Evolutionary conservation across 2,113 vertebrate species (phyloP), one percentile per base, ranked within the genome.

Genomic region (Prietella phreatophila): DNA sequence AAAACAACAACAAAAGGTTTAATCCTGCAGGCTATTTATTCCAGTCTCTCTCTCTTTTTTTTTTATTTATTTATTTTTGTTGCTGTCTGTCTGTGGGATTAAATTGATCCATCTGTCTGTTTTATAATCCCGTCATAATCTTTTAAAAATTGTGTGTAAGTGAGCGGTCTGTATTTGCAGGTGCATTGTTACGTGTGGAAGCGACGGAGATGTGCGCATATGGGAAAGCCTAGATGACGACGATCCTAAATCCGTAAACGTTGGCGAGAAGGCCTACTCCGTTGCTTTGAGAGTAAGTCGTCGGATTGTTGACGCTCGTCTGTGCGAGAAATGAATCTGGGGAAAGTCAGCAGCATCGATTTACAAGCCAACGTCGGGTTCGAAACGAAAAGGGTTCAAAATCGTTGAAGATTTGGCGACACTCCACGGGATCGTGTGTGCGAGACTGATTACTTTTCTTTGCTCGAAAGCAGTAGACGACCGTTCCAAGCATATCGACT

Each of bases 191-290:
- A 99, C 98, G 5, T 97, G 97, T 89, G 98, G 98, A 82, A 97
- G 96, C 60, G 98, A 99, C 81, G 98, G 98, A 87, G 98, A 99
- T 20, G 96, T 99, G 20, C 95, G 98, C 30, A 97, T 99, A 85
- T 99, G 98, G 98, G 97, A 97, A 91, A 93, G 96, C 92, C 92
- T 99, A 90, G 97, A 99, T 60, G 98, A 99, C 0, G 97, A 99
- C 5, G 98, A 99, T 85, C 98, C 98, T 0, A 98, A 97, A 90
- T 99, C 97, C 88, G 97, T 99, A 91, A 98, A 94, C 0, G 97
- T 99, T 5, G 98, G 97, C 87, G 97, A 99, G 87, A 99, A 97
- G 92, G 97, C 95, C 5, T 97, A 96, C 90, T 98, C 98, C 0
- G 95, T 97, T 17, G 96, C 97, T 30, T 92, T 99, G 0, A 99